Base-by-base conservation (phyloP, 1,140 invertebrate genomes). In the Pteromalus puparum region DNA sequence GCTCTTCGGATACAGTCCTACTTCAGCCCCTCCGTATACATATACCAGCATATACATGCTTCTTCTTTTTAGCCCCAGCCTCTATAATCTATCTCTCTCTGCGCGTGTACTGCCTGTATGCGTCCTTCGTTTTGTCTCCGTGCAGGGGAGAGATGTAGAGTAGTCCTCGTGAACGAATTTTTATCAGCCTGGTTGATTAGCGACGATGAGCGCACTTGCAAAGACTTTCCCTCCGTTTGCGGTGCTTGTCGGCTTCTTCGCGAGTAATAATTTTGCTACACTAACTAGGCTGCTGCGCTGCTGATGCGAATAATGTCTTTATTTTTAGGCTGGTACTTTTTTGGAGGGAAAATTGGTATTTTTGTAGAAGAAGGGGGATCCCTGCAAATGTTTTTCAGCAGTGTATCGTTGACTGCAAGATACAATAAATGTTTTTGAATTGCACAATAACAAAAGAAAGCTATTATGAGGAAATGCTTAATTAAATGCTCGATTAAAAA, bases 81-180 rank as follows among this genome's bases (percentile, higher is more conserved):
- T 70, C 10, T 70, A 15, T 70, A 26, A 13, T 30, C 13, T 70
- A 2, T 70, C 72, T 61, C 72, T 24, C 48, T 68, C 65, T 24
- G 34, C 34, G 73, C 85, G 38, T 42, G 38, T 10, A 42, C 38
- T 85, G 79, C 81, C 84, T 83, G 38, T 77, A 86, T 72, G 79
- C 42, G 48, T 75, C 81, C 46, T 78, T 82, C 81, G 83, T 87
- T 86, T 86, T 87, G 86, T 86, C 84, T 87, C 86, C 70, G 84
- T 84, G 86, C 38, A 30, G 67, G 67, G 67, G 67, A 26, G 67
- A 70, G 26, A 86, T 73, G 85, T 83, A 85, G 81, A 85, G 70
- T 72, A 70, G 77, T 72, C 77, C 70, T 48, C 65, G 74, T 53
- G 24, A 68, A 30, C 73, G 78, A 82, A 70, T 85, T 75, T 87